Base-by-base conservation (phyloP, 2,797 vertebrate genomes). In the Cetoscarus ocellatus region DNA sequence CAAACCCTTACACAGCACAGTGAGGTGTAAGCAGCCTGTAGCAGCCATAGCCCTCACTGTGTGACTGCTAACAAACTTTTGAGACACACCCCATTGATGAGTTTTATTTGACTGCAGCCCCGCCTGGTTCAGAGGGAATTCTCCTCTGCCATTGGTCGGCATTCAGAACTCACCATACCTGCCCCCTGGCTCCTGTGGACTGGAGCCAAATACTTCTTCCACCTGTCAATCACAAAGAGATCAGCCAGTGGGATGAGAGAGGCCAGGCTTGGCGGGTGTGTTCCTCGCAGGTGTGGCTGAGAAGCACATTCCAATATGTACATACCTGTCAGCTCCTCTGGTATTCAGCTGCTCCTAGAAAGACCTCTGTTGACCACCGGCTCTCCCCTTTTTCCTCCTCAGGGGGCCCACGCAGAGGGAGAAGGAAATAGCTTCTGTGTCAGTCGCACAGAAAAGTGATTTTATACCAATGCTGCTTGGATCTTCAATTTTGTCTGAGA, bases 41-140 rank as follows among this genome's bases (percentile, higher is more conserved):
- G 59, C 72, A 70, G 64, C 77, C 54, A 73, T 48, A 63, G 50
- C 82, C 86, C 84, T 88, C 84, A 43, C 87, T 40, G 80, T 80
- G 84, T 74, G 85, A 88, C 89, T 89, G 90, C 71, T 81, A 83
- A 87, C 86, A 92, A 80, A 86, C 83, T 82, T 92, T 93, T 77
- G 84, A 91, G 92, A 94, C 92, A 93, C 93, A 93, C 92, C 90
- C 89, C 91, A 92, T 85, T 87, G 85, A 94, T 92, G 90, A 95
- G 93, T 94, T 94, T 95, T 95, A 95, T 94, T 93, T 85, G 74
- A 87, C 79, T 56, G 70, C 81, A 62, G 91, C 94, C 91, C 93
- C 92, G 91, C 94, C 93, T 93, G 86, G 67, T 84, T 86, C 36
- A 1, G 43, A 76, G 73, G 70, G 68, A 84, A 77, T 70, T 80